Percentiles rank a stretch among this genome's conserved stretches.
These are phyloP conservation scores for Drosophila fuyamai DNA, from an alignment of 1,140 invertebrate species.

Conservation along the genomic window DNA sequence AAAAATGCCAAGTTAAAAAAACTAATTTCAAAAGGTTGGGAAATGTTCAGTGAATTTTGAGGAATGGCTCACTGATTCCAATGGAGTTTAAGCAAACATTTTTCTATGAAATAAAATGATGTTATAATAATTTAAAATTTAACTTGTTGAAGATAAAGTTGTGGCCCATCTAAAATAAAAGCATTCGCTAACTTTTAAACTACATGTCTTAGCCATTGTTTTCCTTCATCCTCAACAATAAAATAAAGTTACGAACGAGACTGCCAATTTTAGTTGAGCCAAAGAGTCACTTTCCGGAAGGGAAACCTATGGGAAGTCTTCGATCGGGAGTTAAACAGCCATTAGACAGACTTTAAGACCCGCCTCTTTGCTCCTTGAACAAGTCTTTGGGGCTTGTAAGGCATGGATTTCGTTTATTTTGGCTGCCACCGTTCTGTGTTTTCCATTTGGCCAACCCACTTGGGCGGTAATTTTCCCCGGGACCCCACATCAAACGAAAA, in stretches of 20 bases:
- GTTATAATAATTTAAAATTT: no score
- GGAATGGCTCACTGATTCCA: no score
- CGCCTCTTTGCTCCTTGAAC: constrained; percentile 4
- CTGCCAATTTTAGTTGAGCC: constrained; percentile 8
- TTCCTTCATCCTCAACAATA: no score
- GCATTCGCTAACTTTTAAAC: no score
- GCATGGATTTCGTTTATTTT: constrained; percentile 14
- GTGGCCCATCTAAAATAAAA: no score
- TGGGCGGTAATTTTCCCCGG: constrained; percentile 13
- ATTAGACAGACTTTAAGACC: constrained; percentile 3
- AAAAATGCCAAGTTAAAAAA: neutral
- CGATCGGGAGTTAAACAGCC: constrained; percentile 1
- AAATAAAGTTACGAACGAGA: neutral
- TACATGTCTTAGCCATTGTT: no score
- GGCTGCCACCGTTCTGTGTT: neutral
- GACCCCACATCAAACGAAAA: constrained; percentile 3
- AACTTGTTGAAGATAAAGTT: no score
- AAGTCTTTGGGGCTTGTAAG: constrained; percentile 3
- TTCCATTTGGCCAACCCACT: constrained; percentile 4
- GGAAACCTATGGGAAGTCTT: constrained; percentile 4
- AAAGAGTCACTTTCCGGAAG: constrained; percentile 12
- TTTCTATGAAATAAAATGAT: no score
- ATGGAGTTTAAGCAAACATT: no score
- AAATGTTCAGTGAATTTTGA: neutral
- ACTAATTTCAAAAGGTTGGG: neutral